These are phyloP conservation scores for Gastrophryne carolinensis DNA, from an alignment of 2,797 vertebrate genomes.

Conservation along the genomic window DNA sequence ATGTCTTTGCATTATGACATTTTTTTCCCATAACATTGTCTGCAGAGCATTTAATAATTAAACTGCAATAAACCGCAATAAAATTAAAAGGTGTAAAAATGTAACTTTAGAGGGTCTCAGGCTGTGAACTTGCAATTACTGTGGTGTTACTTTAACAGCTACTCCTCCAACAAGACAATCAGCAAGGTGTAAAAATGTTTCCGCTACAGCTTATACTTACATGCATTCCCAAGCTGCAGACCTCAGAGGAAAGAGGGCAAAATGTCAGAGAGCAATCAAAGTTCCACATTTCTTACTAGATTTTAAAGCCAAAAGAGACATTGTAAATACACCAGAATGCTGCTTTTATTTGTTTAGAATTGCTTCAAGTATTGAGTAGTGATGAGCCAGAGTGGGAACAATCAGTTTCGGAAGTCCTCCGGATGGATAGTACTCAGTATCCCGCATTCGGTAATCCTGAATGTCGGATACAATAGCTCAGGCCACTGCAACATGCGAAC, in stretches of 20 bases:
- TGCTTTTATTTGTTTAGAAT: too few species aligned
- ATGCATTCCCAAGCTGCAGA: background rate
- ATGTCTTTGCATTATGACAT: constrained; percentile 49
- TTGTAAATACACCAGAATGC: too few species aligned
- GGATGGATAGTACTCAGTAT: too few species aligned
- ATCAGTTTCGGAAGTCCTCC: too few species aligned
- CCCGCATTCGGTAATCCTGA: too few species aligned
- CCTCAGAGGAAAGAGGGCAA: background rate
- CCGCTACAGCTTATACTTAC: background rate
- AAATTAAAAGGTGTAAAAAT: constrained; percentile 23
- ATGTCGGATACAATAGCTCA: too few species aligned
- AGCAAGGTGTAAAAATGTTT: constrained; percentile 8
- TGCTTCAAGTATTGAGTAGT: too few species aligned
- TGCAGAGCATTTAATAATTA: constrained; percentile 39
- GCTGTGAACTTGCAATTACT: background rate
- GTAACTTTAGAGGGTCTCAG: too few species aligned
- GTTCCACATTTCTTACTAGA: too few species aligned
- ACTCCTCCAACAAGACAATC: background rate
- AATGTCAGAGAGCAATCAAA: background rate
- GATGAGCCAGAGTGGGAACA: too few species aligned
- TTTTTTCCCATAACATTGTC: constrained; percentile 19
- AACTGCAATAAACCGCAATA: background rate
- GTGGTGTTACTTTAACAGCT: background rate
- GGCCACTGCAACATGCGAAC: too few species aligned
- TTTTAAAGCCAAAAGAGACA: too few species aligned